phyloP scores from a whole-genome alignment of 2,113 vertebrate species.

The Anser cygnoides region DNA sequence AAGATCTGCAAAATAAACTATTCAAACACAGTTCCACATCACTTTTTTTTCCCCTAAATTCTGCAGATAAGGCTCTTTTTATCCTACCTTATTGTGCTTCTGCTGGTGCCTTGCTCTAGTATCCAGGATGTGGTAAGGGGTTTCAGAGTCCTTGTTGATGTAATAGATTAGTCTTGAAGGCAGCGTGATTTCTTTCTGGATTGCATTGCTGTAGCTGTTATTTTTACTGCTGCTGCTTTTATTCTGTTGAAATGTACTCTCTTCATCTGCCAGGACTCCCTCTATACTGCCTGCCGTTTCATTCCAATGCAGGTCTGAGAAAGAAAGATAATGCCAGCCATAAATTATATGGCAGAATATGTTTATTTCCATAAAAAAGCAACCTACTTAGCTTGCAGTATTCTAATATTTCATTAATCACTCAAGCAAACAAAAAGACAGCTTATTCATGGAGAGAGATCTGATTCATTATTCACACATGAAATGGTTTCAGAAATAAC shows the following conservation, averaged over 20 bases:
- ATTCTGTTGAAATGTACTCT: constrained; percentile 70
- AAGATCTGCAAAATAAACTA: constrained; percentile 27
- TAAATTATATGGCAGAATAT: constrained; percentile 30
- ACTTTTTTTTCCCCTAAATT: not conserved
- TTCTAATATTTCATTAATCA: not conserved
- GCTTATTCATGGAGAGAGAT: not conserved
- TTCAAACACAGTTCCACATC: not conserved
- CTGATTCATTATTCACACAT: not conserved
- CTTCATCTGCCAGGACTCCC: constrained; percentile 69
- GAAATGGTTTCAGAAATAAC: not conserved
- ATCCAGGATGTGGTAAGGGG: constrained; percentile 93
- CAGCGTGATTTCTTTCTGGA: constrained; percentile 87
- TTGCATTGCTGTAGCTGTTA: constrained; percentile 78
- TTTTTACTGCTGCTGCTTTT: constrained; percentile 81
- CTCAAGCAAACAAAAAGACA: constrained; percentile 1
- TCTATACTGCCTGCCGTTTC: constrained; percentile 72
- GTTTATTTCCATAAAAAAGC: not conserved
- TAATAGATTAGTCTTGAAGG: constrained; percentile 96
- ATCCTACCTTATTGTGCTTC: constrained; percentile 87
- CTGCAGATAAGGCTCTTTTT: not conserved
- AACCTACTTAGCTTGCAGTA: not conserved
- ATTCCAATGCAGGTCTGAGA: constrained; percentile 78
- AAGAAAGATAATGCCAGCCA: constrained; percentile 39
- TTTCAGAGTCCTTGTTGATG: constrained; percentile 93
- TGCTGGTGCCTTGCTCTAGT: constrained; percentile 89